phyloP scores from a whole-genome alignment of 2,113 vertebrate species.

The Laticauda colubrina region DNA sequence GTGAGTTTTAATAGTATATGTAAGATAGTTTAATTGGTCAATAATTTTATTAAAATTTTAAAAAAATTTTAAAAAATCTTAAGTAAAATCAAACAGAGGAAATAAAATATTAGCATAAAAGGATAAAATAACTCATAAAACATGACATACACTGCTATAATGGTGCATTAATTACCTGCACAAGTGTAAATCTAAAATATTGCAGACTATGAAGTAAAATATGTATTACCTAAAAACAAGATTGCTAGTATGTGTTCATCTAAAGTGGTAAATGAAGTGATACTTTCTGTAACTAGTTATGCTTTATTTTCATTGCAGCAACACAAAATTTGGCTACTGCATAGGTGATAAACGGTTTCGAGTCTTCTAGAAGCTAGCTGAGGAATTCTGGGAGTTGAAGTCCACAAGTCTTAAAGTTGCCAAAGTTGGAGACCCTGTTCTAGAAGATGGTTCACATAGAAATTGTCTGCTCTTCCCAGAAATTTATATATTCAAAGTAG shows the following conservation, averaged over 20 bases:
- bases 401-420: too few relatives aligned
- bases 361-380: neutral
- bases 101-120: neutral
- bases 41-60: neutral
- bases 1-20: neutral
- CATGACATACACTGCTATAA: neutral
- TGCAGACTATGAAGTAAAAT: neutral
- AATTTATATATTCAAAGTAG: neutral
- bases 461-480: neutral
- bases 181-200: neutral
- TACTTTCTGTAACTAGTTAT: neutral
- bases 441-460: neutral
- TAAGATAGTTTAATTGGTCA: neutral
- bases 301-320: neutral
- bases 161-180: neutral
- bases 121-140: neutral
- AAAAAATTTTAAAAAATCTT: neutral
- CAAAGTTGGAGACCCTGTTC: too few relatives aligned
- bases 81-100: neutral
- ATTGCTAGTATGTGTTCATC: neutral
- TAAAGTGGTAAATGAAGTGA: neutral
- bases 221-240: neutral
- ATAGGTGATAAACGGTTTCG: neutral
- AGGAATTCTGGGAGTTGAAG: too few relatives aligned
- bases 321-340: neutral